Evolutionary conservation across 2,888 invertebrate genomes (phyloP).

Genomic region (Drosophila hawaiiensis): DNA sequence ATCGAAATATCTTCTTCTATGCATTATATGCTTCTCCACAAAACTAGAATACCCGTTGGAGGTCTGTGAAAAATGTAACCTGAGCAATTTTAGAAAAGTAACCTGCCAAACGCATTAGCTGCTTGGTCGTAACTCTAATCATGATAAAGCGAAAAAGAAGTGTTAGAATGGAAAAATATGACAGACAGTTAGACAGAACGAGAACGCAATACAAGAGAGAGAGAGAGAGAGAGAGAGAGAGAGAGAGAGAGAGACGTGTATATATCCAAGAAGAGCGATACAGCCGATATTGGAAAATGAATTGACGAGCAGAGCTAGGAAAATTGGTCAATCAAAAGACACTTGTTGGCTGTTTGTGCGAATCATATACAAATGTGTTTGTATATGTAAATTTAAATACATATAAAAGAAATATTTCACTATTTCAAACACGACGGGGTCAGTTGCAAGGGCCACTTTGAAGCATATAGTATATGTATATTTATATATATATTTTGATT

Average conservation of each 20-base stretch:
- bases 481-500: constrained; percentile 45
- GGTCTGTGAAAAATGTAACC: background rate
- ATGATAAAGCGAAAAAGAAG: constrained; percentile 27
- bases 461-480: background rate
- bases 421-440: constrained; percentile 56
- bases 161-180: constrained; percentile 21
- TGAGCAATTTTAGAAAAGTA: background rate
- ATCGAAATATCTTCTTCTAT: background rate
- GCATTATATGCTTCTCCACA: background rate
- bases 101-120: constrained; percentile 12
- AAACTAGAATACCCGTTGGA: background rate
- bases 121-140: constrained; percentile 19
- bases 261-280: constrained; percentile 10
- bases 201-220: constrained; percentile 7
- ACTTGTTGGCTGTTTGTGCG: constrained; percentile 67
- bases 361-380: constrained; percentile 8
- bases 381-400: constrained; percentile 17
- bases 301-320: constrained; percentile 39
- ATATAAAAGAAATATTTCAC: constrained; percentile 43
- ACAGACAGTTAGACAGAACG: constrained; percentile 19
- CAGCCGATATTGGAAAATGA: constrained; percentile 52
- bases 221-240: background rate
- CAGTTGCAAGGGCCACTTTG: constrained; percentile 38
- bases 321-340: constrained; percentile 77
- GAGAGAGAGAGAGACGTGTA: background rate